These are phyloP conservation scores for Kradibia gibbosae DNA, from an alignment of 1,140 invertebrate species.

Conservation along the genomic window DNA sequence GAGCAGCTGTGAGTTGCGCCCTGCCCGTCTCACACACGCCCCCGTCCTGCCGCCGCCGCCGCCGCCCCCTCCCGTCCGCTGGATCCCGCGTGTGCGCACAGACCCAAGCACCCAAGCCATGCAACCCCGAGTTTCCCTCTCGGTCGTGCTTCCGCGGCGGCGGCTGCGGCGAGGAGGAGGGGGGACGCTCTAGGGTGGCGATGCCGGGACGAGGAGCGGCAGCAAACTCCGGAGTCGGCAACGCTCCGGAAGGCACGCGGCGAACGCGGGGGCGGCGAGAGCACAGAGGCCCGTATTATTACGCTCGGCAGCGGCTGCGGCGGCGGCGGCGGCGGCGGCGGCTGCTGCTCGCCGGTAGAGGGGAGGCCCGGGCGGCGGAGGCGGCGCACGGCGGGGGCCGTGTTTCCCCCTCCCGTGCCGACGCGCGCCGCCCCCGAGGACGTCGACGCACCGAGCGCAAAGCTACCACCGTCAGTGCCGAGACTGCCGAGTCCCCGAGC, in stretches of 20 bases:
- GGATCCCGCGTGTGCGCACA: too few relatives aligned
- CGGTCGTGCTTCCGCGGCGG: neutral
- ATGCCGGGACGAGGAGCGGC: neutral
- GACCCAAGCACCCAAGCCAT: too few relatives aligned
- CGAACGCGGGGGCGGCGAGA: neutral
- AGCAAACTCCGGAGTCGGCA: neutral
- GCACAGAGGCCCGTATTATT: too few relatives aligned
- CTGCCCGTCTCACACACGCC: neutral
- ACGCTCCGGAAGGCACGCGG: neutral
- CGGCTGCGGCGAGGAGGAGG: neutral
- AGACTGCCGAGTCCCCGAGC: neutral
- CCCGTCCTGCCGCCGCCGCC: too few relatives aligned
- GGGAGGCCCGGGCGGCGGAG: neutral
- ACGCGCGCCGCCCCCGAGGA: neutral
- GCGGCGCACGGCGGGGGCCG: conserved; percentile 1
- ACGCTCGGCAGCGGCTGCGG: neutral
- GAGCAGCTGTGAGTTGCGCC: neutral
- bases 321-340: neutral
- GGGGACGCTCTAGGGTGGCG: neutral
- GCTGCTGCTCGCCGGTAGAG: too few relatives aligned
- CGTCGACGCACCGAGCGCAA: neutral
- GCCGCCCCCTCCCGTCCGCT: too few relatives aligned
- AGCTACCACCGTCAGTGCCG: neutral
- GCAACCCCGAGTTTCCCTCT: neutral
- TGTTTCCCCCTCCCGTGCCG: conserved; percentile 4